A percentile compares a stretch with the other conserved stretches of the same genome.
These are phyloP conservation scores for Damaliscus lunatus DNA, from an alignment of 2,113 vertebrate species.

Conservation along the genomic window DNA sequence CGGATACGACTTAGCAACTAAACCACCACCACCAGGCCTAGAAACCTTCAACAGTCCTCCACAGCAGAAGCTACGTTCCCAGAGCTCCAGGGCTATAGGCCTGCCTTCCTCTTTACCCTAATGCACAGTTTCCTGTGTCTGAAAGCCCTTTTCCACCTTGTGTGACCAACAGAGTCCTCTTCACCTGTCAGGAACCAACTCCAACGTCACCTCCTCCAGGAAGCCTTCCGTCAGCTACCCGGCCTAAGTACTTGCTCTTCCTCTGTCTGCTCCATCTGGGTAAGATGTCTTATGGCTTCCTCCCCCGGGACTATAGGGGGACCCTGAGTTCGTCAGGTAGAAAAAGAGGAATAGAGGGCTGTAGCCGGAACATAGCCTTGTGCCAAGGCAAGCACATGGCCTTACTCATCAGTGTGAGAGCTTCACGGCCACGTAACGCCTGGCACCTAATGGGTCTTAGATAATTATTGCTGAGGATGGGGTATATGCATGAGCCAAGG, in stretches of 20 bases:
- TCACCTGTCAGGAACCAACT: not conserved
- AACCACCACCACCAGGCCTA: not conserved
- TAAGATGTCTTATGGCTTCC: fast-evolving
- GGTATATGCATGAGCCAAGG: fast-evolving
- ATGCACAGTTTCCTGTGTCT: fast-evolving
- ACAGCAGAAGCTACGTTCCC: fast-evolving
- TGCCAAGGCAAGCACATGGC: fast-evolving
- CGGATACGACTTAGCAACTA: not conserved
- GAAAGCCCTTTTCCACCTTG: not conserved
- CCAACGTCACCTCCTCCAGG: not conserved
- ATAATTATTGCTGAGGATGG: fast-evolving
- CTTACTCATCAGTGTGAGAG: fast-evolving
- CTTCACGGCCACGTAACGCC: fast-evolving
- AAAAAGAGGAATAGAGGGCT: fast-evolving
- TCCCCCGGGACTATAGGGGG: fast-evolving
- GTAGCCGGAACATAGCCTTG: fast-evolving
- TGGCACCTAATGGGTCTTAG: not conserved
- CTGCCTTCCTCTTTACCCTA: not conserved
- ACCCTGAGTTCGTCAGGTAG: not conserved
- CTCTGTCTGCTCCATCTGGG: too few species aligned
- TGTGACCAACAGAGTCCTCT: not conserved
- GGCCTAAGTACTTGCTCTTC: fast-evolving
- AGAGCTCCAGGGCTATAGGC: not conserved
- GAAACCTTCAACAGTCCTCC: not conserved
- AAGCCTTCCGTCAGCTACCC: not conserved